Conservation (phyloP, 2,888 invertebrate genomes). For the Trissolcus japonicus region DNA sequence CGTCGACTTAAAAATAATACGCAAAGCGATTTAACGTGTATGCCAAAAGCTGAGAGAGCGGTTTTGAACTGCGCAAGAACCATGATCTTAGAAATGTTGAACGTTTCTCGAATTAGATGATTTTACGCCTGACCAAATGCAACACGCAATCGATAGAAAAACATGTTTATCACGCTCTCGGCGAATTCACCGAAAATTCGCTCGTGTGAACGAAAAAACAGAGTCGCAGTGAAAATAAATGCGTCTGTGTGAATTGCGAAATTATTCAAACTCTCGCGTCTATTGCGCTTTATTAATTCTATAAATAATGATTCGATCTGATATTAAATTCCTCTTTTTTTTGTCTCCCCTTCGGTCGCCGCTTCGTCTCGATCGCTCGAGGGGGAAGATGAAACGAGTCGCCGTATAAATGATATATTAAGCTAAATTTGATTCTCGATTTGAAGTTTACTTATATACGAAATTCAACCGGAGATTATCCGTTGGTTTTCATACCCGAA, state of each 20-base stretch:
- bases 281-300: constrained; percentile 36
- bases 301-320: constrained; percentile 35
- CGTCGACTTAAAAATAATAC: constrained; percentile 49
- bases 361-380: constrained; percentile 5
- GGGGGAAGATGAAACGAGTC: constrained; percentile 26
- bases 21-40: constrained; percentile 9
- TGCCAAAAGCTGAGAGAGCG: constrained; percentile 34
- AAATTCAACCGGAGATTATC: constrained; percentile 45
- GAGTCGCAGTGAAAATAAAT: constrained; percentile 6
- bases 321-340: constrained; percentile 32
- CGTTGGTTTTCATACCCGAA: constrained; percentile 47
- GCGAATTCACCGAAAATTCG: constrained; percentile 12
- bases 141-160: constrained; percentile 34
- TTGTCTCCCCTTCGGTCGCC: neutral
- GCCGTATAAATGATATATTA: constrained; percentile 37
- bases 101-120: constrained; percentile 46
- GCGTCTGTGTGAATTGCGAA: constrained; percentile 22
- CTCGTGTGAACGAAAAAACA: constrained; percentile 9
- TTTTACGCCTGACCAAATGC: constrained; percentile 37
- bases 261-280: constrained; percentile 19
- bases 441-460: constrained; percentile 40
- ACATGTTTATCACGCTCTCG: constrained; percentile 32
- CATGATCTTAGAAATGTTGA: constrained; percentile 32
- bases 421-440: constrained; percentile 51
- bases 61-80: constrained; percentile 34